phyloP scores from a whole-genome alignment of 2,888 invertebrate genomes.

The Drosophila leonis region DNA sequence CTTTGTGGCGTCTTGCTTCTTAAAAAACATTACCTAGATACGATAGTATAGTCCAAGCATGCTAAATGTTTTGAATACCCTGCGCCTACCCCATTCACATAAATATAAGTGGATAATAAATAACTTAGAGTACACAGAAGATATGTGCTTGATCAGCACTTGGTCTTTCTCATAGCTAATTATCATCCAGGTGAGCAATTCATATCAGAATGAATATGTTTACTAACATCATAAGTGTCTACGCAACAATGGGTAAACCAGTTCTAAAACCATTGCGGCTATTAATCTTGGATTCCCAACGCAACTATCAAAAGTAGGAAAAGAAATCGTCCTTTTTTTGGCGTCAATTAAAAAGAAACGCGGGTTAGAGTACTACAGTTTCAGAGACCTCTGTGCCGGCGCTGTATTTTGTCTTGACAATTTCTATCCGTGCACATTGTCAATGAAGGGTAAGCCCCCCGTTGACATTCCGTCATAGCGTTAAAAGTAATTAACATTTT shows the following conservation, averaged over 20 bases:
- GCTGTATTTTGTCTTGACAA: neutral
- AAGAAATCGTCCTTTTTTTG: too few relatives aligned
- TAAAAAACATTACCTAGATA: constrained; percentile 12
- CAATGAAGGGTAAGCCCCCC: neutral
- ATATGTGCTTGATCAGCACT: neutral
- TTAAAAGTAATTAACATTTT: constrained; percentile 2
- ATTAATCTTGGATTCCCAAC: too few relatives aligned
- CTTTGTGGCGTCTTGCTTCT: constrained; percentile 13
- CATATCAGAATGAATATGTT: too few relatives aligned
- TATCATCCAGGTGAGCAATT: too few relatives aligned
- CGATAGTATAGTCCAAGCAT: neutral
- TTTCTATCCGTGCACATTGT: constrained; percentile 2
- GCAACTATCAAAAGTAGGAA: too few relatives aligned
- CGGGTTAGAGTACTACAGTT: neutral
- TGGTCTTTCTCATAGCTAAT: too few relatives aligned
- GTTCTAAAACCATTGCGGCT: too few relatives aligned
- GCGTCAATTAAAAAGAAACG: too few relatives aligned
- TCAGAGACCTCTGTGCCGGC: neutral
- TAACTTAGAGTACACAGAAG: neutral
- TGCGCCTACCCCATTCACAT: neutral
- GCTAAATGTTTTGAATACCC: neutral
- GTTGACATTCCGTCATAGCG: neutral
- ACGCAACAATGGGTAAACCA: too few relatives aligned
- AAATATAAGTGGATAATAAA: neutral
- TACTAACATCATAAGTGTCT: too few relatives aligned